Evolutionary conservation across 2,888 invertebrate genomes (phyloP).

Genomic region (Sinelater perroti): DNA sequence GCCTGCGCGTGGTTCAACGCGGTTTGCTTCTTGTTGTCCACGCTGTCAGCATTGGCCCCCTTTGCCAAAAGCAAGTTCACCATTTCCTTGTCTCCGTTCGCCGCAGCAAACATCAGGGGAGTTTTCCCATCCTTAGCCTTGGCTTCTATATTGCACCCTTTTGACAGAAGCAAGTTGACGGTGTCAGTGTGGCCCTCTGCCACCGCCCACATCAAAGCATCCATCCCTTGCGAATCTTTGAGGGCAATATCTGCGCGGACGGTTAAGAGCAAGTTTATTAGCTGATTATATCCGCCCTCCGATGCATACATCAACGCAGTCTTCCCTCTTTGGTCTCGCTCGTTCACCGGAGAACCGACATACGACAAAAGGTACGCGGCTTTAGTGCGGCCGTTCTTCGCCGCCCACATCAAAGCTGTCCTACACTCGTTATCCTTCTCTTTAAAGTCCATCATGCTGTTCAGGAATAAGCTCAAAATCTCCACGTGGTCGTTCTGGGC

Average conservation of each 20-base stretch:
- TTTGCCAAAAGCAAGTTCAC: background rate
- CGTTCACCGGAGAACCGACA: background rate
- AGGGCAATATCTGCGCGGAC: background rate
- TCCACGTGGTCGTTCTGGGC: background rate
- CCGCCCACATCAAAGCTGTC: background rate
- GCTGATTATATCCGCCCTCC: background rate
- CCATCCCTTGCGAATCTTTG: background rate
- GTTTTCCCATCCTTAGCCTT: background rate
- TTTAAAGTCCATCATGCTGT: background rate
- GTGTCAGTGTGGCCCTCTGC: background rate
- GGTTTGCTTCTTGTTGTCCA: background rate
- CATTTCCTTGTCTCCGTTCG: background rate
- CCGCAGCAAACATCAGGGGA: background rate
- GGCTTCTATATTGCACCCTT: background rate
- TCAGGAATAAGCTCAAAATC: background rate
- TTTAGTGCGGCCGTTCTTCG: background rate
- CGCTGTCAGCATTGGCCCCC: background rate
- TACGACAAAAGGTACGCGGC: background rate
- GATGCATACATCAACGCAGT: conserved; percentile 2
- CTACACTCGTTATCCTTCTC: background rate
- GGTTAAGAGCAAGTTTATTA: background rate
- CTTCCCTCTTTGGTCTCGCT: background rate
- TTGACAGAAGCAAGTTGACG: background rate
- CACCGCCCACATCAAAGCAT: background rate
- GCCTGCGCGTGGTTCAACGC: background rate